Base-by-base conservation (phyloP, 2,888 invertebrate genomes). In the Sicus ferrugineus region DNA sequence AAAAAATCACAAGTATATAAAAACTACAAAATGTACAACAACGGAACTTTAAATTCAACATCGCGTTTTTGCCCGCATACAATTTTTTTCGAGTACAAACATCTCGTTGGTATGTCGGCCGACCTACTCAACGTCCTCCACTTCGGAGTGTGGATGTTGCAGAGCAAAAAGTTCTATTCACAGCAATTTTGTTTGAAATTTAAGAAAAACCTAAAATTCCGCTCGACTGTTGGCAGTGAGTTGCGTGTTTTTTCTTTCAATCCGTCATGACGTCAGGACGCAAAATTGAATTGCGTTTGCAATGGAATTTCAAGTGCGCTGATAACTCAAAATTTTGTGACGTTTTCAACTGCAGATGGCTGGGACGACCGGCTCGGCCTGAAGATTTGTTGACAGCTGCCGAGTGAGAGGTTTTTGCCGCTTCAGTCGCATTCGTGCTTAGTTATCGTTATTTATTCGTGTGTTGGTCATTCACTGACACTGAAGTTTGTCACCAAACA, bases 41-140 rank as follows among this genome's bases (percentile, higher is more conserved):
- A 58, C 23, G 21, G 21, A 59, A 28, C 62, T 42, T n/a, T 4
- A n/a, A 42, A 42, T n/a, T n/a, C 62, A 46, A 62, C 62, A 48
- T 62, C 46, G 30, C 46, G 46, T 48, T 62, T 56, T 62, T 46
- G 59, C 14, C 62, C 62, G 62, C 62, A 48, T 62, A 28, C 28
- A 46, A 62, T 62, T 46, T 62, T 48, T 14, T 9, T 3, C 16
- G 42, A n/a, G 11, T 42, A 3, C 42, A 11, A 38, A 38, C 11
- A 9, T 38, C 61, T 21, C 3, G 30, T 21, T 4, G 9, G 42
- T 42, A 58, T 28, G 62, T 62, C 46, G 62, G 62, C 62, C 46
- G 26, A 42, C n/a, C n/a, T 42, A 2, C 11, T n/a, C 14, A 42
- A 42, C 42, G 14, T 42, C n/a, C 6, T 42, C 16, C 42, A 42